Percentiles rank a stretch among this genome's conserved stretches.
Evolutionary conservation across 2,113 vertebrate genomes (phyloP).

Genomic region (Colaptes auratus): DNA sequence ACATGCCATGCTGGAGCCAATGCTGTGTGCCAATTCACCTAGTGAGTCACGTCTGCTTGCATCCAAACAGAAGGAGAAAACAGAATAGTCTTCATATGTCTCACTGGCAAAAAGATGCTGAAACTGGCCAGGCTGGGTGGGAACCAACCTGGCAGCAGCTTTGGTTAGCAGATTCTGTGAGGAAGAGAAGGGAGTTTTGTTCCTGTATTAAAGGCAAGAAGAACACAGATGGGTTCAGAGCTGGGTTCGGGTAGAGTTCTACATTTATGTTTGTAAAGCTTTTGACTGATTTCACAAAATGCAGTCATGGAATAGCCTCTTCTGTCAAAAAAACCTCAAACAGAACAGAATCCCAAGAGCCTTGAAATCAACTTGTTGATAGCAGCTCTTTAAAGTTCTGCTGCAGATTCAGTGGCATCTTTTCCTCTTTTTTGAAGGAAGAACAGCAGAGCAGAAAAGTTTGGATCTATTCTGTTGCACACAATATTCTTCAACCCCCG

Average conservation of each 20-base stretch:
- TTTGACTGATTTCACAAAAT: not conserved
- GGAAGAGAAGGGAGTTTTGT: not conserved
- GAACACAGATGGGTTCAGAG: not conserved
- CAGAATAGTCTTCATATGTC: slow-evolving; percentile 33
- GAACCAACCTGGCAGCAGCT: not conserved
- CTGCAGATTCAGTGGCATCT: not conserved
- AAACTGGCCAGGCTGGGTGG: slow-evolving; percentile 50
- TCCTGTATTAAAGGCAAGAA: not conserved
- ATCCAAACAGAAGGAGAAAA: not conserved
- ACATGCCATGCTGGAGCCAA: not conserved
- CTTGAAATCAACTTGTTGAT: not conserved
- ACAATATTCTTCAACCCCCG: not conserved
- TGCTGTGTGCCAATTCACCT: not conserved
- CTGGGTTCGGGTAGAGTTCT: accelerated
- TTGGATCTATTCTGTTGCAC: not conserved
- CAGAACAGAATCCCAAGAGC: not conserved
- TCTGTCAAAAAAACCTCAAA: not conserved
- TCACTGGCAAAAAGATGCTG: slow-evolving; percentile 6
- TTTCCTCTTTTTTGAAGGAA: not conserved
- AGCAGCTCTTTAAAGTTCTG: not conserved
- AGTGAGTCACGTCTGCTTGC: not conserved
- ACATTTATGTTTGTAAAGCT: not conserved
- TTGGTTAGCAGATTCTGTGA: not conserved
- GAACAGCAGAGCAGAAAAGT: not conserved
- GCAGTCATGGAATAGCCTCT: not conserved